These are phyloP conservation scores for Poicephalus gulielmi DNA, from an alignment of 2,113 vertebrate species.

Conservation along the genomic window DNA sequence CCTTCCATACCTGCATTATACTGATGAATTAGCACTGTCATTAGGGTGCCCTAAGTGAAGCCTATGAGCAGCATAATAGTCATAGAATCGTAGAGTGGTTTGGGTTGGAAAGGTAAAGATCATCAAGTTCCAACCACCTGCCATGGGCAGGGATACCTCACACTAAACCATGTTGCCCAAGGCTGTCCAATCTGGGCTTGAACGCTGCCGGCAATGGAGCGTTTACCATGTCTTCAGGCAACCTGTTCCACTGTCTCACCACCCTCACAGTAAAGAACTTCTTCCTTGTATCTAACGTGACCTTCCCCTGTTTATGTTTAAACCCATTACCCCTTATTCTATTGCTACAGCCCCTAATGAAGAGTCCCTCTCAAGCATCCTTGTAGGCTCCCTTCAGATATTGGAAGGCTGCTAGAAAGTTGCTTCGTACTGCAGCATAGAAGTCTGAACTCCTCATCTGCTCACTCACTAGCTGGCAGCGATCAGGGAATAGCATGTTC, in stretches of 20 bases:
- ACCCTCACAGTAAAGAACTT: neutral
- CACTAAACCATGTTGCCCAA: neutral
- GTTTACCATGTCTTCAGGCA: neutral
- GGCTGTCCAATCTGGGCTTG: neutral
- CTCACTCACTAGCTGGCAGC: neutral
- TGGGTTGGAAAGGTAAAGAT: neutral
- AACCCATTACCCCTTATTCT: neutral
- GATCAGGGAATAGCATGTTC: slow-evolving; percentile 27
- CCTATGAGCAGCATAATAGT: neutral
- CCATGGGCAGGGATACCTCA: neutral
- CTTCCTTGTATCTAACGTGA: neutral
- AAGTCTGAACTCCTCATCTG: neutral
- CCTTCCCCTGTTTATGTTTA: neutral
- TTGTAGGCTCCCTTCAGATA: neutral
- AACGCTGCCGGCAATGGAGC: neutral
- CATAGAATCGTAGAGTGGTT: neutral
- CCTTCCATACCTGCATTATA: neutral
- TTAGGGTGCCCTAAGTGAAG: neutral
- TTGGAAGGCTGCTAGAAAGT: neutral
- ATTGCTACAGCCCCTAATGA: neutral
- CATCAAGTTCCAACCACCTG: neutral
- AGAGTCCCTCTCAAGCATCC: neutral
- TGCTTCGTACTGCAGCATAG: neutral
- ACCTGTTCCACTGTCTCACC: neutral
- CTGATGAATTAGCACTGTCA: neutral